These are phyloP conservation scores for Pygocentrus nattereri DNA, from an alignment of 2,797 vertebrate species.

Conservation along the genomic window DNA sequence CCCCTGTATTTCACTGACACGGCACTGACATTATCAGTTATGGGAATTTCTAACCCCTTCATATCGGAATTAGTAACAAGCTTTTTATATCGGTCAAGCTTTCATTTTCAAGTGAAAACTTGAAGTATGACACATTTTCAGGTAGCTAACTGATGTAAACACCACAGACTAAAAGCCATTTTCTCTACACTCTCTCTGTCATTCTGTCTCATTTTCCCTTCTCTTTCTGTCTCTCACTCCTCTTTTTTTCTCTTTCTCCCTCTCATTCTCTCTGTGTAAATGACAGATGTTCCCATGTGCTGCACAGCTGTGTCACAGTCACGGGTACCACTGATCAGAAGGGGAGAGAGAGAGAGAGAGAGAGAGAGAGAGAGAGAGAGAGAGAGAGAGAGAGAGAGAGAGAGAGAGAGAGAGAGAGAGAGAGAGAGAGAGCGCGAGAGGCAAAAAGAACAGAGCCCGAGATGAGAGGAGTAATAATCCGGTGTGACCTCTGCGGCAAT, in stretches of 20 bases:
- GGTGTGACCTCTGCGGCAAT: neutral
- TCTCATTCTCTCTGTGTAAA: constrained; percentile 62
- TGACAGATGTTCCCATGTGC: constrained; percentile 74
- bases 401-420: neutral
- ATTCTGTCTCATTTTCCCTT: neutral
- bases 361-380: neutral
- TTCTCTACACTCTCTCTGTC: no score
- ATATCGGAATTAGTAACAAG: no score
- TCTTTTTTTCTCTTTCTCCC: neutral
- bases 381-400: neutral
- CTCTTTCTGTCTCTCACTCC: neutral
- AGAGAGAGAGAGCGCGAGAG: neutral
- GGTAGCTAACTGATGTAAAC: no score
- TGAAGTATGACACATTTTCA: no score
- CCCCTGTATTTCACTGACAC: no score
- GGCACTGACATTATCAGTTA: no score
- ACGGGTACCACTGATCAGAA: constrained; percentile 10
- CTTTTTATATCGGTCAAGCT: no score
- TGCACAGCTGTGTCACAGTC: constrained; percentile 70
- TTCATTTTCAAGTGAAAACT: no score
- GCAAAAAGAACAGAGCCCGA: neutral
- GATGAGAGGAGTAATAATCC: neutral
- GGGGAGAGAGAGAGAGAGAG: neutral
- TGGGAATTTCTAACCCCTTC: no score
- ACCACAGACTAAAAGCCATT: neutral